phyloP scores from a whole-genome alignment of 2,888 invertebrate species.

The Spicauda simplicius region DNA sequence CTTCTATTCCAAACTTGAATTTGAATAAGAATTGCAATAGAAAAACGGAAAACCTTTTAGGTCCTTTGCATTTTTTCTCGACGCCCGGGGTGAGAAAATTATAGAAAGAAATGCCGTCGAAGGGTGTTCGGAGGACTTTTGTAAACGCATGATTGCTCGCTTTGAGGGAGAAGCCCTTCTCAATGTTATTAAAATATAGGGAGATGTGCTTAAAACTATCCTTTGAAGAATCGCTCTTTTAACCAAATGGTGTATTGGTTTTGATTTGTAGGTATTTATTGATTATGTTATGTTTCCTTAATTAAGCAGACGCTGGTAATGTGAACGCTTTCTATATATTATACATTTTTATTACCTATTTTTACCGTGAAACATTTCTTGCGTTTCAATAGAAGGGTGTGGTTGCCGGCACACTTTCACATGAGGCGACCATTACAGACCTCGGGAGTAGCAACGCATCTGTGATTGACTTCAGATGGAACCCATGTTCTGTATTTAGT shows the following conservation, averaged over 20 bases:
- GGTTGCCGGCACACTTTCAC: no score
- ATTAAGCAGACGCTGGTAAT: no score
- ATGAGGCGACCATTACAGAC: no score
- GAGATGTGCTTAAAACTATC: constrained; percentile 80
- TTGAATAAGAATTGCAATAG: constrained; percentile 22
- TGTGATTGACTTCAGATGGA: no score
- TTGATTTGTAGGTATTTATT: neutral
- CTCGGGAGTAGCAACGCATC: no score
- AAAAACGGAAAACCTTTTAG: constrained; percentile 50
- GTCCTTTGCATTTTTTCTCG: constrained; percentile 60
- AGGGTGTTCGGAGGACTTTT: constrained; percentile 56
- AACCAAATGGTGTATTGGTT: neutral
- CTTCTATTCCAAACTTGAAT: constrained; percentile 19
- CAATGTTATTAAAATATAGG: constrained; percentile 79
- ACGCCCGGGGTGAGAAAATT: constrained; percentile 64
- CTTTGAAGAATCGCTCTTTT: constrained; percentile 59
- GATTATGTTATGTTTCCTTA: no score
- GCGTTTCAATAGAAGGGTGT: no score
- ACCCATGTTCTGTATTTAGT: no score
- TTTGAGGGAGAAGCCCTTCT: constrained; percentile 51
- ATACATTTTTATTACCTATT: no score
- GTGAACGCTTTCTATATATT: no score
- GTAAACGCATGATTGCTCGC: constrained; percentile 65
- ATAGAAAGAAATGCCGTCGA: constrained; percentile 52
- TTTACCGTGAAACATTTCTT: no score